Evolutionary conservation across 1,140 invertebrate species (phyloP).

Genomic region (Vanessa atalanta): DNA sequence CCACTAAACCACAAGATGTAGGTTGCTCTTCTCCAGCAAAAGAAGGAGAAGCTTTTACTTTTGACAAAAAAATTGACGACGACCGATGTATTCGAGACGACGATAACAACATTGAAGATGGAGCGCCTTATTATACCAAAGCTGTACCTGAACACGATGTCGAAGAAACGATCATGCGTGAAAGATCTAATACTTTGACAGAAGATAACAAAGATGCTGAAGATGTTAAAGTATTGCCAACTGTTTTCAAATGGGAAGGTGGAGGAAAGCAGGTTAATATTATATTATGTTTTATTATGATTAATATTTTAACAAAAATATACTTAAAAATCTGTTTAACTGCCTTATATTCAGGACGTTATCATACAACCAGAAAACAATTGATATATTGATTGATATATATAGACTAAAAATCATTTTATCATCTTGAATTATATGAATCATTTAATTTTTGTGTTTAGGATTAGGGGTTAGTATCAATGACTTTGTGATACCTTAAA

Average conservation of each 20-base stretch:
- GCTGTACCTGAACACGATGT: slow-evolving; percentile 80
- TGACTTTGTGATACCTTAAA: no score
- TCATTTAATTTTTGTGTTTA: no score
- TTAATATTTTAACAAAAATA: neutral
- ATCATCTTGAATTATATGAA: no score
- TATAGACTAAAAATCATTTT: no score
- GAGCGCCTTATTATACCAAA: slow-evolving; percentile 89
- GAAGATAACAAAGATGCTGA: slow-evolving; percentile 82
- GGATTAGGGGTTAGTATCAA: no score
- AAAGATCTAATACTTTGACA: slow-evolving; percentile 86
- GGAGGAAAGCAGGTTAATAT: slow-evolving; percentile 90
- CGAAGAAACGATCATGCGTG: slow-evolving; percentile 81
- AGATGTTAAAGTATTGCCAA: slow-evolving; percentile 89
- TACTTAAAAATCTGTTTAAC: neutral
- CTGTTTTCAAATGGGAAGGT: slow-evolving; percentile 98
- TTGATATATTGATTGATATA: no score
- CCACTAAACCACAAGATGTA: slow-evolving; percentile 71
- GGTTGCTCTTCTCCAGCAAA: slow-evolving; percentile 86
- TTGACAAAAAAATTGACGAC: slow-evolving; percentile 89
- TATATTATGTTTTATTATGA: slow-evolving; percentile 6
- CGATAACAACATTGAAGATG: slow-evolving; percentile 87
- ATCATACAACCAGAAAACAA: no score
- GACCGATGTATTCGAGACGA: slow-evolving; percentile 79
- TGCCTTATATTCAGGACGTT: neutral
- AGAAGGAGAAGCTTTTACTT: slow-evolving; percentile 91